phyloP scores from a whole-genome alignment of 2,113 vertebrate genomes.

The Paralichthys olivaceus region DNA sequence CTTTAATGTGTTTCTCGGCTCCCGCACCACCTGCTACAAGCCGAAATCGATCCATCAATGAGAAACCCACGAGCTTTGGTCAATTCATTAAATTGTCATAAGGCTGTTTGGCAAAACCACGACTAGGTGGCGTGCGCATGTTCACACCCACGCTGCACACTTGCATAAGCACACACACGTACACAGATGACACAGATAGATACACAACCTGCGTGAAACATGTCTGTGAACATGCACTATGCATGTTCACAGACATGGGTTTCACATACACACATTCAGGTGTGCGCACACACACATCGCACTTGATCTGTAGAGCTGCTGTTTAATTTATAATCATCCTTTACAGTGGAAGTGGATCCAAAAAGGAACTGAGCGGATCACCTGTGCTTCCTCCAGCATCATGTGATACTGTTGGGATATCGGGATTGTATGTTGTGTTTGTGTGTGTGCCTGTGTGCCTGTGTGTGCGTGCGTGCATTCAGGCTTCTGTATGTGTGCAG shows the following conservation, averaged over 20 bases:
- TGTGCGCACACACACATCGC: background rate
- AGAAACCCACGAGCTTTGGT: slow-evolving; percentile 52
- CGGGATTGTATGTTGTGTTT: background rate
- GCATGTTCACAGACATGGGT: background rate
- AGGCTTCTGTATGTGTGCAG: background rate
- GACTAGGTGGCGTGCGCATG: slow-evolving; percentile 1
- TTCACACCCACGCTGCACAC: slow-evolving; percentile 15
- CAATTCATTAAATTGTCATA: slow-evolving; percentile 68
- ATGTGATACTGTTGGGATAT: slow-evolving; percentile 30
- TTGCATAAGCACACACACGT: background rate
- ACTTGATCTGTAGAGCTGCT: slow-evolving; percentile 41
- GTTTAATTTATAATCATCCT: slow-evolving; percentile 56
- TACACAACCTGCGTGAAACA: background rate
- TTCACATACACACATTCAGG: slow-evolving; percentile 9
- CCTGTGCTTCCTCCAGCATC: slow-evolving; percentile 54
- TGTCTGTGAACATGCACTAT: background rate
- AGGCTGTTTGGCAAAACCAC: slow-evolving; percentile 50
- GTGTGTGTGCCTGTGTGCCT: background rate
- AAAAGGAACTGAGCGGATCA: slow-evolving; percentile 55
- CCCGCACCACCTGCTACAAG: slow-evolving; percentile 22
- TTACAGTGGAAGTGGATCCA: slow-evolving; percentile 58
- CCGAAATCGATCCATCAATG: slow-evolving; percentile 54
- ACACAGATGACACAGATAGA: background rate
- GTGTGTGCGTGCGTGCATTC: background rate
- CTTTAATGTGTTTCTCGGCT: slow-evolving; percentile 37